Percentiles rank a stretch among this genome's conserved stretches.
Conservation (phyloP, 2,797 vertebrate genomes). For the Tapera naevia region DNA sequence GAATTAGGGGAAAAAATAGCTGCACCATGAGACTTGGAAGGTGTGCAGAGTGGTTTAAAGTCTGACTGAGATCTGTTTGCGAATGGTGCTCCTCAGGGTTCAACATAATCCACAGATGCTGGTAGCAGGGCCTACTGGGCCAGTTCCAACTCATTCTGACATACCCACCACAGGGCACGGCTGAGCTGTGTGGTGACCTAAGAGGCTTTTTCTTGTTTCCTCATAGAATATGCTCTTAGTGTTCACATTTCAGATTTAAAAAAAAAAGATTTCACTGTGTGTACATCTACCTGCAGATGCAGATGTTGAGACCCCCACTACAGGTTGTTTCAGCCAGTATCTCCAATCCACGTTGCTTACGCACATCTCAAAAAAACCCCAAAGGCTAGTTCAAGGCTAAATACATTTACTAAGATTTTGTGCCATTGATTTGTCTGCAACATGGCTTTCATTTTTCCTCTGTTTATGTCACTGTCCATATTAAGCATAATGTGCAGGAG, state of each 20-base stretch:
- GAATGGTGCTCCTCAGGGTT: background rate
- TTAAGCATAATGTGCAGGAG: background rate
- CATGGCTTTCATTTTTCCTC: background rate
- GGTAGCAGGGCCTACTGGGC: background rate
- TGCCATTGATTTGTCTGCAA: background rate
- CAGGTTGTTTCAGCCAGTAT: background rate
- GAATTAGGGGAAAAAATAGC: background rate
- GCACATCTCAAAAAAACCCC: background rate
- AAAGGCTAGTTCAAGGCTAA: background rate
- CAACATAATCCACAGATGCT: background rate
- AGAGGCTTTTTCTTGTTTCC: background rate
- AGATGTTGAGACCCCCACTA: background rate
- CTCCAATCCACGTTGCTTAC: background rate
- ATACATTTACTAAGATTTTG: background rate
- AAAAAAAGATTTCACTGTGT: background rate
- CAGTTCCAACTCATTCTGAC: fast-evolving
- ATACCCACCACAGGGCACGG: background rate
- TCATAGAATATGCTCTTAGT: background rate
- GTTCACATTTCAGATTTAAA: background rate
- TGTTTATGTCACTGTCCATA: background rate
- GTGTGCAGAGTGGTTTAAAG: background rate
- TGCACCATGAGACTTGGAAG: background rate
- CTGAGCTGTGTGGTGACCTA: background rate
- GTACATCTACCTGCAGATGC: background rate
- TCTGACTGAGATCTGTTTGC: background rate